Conservation (phyloP, 2,888 invertebrate species). For the Drosophila niveifrons region DNA sequence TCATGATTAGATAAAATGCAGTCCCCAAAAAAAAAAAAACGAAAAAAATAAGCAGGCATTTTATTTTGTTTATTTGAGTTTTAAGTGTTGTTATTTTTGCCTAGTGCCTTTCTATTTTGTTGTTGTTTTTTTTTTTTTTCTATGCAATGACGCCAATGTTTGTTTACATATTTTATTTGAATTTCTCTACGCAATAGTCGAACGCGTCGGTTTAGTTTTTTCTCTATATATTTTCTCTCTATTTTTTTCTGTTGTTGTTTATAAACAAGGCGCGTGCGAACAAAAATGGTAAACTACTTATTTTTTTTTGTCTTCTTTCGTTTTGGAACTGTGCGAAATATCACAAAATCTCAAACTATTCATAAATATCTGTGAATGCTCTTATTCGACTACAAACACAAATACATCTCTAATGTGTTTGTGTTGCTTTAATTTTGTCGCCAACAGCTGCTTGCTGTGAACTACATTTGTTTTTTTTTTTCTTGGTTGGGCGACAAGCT, state of each 20-base stretch:
- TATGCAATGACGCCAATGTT: conserved; percentile 71
- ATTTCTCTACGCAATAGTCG: conserved; percentile 49
- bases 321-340: conserved; percentile 22
- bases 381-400: neutral
- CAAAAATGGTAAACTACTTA: conserved; percentile 49
- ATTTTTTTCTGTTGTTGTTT: conserved; percentile 31
- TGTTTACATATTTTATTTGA: conserved; percentile 63
- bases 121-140: conserved; percentile 44
- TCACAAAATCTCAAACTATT: conserved; percentile 28
- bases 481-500: conserved; percentile 38
- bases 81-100: conserved; percentile 60
- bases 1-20: conserved; percentile 64
- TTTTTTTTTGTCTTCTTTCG: conserved; percentile 28
- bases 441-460: conserved; percentile 44
- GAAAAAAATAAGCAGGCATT: conserved; percentile 11
- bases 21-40: conserved; percentile 2
- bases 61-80: conserved; percentile 63
- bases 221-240: conserved; percentile 15
- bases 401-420: neutral
- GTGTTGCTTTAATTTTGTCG: conserved; percentile 8
- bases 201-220: conserved; percentile 39
- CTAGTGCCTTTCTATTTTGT: conserved; percentile 43
- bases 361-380: neutral
- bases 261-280: conserved; percentile 70
- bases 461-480: conserved; percentile 8